Conservation (phyloP, 2,888 invertebrate species). For the Bellardia bayeri region DNA sequence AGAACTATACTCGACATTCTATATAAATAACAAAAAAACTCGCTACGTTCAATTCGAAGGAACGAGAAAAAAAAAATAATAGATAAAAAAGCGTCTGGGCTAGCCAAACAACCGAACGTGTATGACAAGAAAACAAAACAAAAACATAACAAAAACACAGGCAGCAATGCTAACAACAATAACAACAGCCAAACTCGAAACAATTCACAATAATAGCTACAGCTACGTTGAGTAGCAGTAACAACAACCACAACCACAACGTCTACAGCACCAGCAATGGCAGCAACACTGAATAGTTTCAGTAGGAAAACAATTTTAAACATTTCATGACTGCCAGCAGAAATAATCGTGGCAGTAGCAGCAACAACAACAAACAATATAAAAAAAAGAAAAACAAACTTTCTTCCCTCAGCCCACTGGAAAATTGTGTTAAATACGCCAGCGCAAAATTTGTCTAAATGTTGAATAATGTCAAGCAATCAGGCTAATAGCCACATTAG, state of each 20-base stretch:
- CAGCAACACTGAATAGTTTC: not conserved
- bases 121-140: constrained; percentile 50
- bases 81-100: constrained; percentile 59
- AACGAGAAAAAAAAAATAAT: not conserved
- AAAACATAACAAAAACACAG: constrained; percentile 39
- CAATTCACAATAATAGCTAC: constrained; percentile 48
- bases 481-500: constrained; percentile 5
- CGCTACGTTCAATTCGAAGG: not conserved
- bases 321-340: constrained; percentile 19
- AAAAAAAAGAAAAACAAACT: constrained; percentile 45
- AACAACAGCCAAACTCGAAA: constrained; percentile 31
- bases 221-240: constrained; percentile 29
- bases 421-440: constrained; percentile 58
- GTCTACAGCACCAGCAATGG: not conserved
- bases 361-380: not conserved
- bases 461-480: constrained; percentile 12
- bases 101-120: constrained; percentile 64
- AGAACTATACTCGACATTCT: not conserved
- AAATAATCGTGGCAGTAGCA: constrained; percentile 33
- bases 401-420: constrained; percentile 63
- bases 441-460: constrained; percentile 55
- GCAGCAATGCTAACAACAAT: constrained; percentile 22
- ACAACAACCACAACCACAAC: constrained; percentile 16
- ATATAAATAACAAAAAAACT: constrained; percentile 14
- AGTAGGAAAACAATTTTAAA: constrained; percentile 35